These are phyloP conservation scores for Drosophila multiciliata DNA, from an alignment of 2,888 invertebrate species.

Conservation along the genomic window DNA sequence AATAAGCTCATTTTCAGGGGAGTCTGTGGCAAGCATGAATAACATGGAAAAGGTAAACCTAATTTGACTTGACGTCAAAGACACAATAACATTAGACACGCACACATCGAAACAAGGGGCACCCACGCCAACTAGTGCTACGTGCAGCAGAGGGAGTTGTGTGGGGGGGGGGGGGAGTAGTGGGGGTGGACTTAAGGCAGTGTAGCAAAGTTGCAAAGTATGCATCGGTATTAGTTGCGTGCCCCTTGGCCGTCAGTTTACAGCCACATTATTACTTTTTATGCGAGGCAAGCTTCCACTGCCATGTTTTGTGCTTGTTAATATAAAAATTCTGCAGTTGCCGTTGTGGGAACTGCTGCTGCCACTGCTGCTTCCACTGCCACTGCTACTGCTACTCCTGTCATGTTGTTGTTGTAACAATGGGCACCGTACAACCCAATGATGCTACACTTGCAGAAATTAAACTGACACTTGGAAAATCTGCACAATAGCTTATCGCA, in stretches of 20 bases:
- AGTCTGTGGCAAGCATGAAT: constrained; percentile 13
- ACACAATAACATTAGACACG: constrained; percentile 17
- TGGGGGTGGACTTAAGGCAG: too few species aligned
- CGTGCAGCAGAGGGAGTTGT: not conserved
- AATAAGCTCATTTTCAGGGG: constrained; percentile 27
- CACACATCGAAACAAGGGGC: constrained; percentile 8
- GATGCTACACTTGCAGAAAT: constrained; percentile 4
- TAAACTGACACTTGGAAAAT: not conserved
- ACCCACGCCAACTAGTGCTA: not conserved
- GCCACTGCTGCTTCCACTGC: constrained; percentile 10
- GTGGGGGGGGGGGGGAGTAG: not conserved
- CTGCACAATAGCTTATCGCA: not conserved
- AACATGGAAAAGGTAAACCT: constrained; percentile 41
- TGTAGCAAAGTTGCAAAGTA: constrained; percentile 34
- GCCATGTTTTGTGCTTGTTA: constrained; percentile 72
- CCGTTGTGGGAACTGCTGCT: constrained; percentile 21
- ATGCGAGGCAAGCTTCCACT: constrained; percentile 35
- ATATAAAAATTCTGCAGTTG: constrained; percentile 65
- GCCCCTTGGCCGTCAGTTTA: constrained; percentile 60
- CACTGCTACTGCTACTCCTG: constrained; percentile 7
- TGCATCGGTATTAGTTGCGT: constrained; percentile 44
- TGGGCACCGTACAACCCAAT: constrained; percentile 19
- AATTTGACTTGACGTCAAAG: constrained; percentile 59
- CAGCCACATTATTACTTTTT: constrained; percentile 71
- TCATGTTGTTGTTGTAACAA: constrained; percentile 13